A percentile compares a stretch with the other conserved stretches of the same genome.
phyloP scores from a whole-genome alignment of 2,888 invertebrate species.

The Apamea crenata region DNA sequence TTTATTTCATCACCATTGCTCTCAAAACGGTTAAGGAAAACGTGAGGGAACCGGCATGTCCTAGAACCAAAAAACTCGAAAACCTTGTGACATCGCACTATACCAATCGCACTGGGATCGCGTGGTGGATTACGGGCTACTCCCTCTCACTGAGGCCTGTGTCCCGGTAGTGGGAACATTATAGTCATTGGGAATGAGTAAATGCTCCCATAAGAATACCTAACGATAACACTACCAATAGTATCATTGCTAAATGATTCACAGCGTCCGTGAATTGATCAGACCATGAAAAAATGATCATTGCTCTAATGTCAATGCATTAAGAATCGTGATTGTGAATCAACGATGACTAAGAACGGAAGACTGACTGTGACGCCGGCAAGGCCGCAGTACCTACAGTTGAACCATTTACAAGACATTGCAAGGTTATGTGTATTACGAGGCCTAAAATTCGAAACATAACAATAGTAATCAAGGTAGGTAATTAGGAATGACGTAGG shows the following conservation, averaged over 20 bases:
- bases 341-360: slow-evolving; percentile 79
- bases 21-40: background rate
- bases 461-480: slow-evolving; percentile 57
- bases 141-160: background rate
- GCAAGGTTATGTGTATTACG: slow-evolving; percentile 60
- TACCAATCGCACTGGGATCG: background rate
- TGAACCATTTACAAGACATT: slow-evolving; percentile 63
- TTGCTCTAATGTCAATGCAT: slow-evolving; percentile 67
- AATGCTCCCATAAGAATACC: background rate
- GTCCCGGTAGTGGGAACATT: background rate
- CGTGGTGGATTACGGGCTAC: background rate
- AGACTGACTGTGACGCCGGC: slow-evolving; percentile 70
- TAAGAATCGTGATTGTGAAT: slow-evolving; percentile 76
- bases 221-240: background rate
- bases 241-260: slow-evolving; percentile 42
- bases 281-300: slow-evolving; percentile 46
- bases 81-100: background rate
- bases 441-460: slow-evolving; percentile 60
- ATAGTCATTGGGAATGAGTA: background rate
- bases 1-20: background rate
- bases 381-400: slow-evolving; percentile 39
- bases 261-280: slow-evolving; percentile 23
- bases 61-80: background rate
- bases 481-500: slow-evolving; percentile 62
- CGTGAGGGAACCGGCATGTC: background rate